A percentile compares a stretch with the other conserved stretches of the same genome.
Conservation (phyloP, 1,140 invertebrate species). For the Heliothis virescens region DNA sequence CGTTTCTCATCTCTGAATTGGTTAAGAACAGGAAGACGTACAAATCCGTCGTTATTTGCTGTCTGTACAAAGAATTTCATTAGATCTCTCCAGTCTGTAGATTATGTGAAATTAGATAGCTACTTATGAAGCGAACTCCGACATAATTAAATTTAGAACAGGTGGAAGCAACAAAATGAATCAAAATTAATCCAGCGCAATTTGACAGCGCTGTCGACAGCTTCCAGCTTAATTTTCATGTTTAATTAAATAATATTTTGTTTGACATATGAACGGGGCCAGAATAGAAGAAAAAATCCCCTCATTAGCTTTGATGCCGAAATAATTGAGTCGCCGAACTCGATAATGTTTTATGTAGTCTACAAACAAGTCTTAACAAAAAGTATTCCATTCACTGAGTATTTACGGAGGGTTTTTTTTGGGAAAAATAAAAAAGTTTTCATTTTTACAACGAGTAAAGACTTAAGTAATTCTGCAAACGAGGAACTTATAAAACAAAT, state of each 20-base stretch:
- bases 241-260: constrained; percentile 66
- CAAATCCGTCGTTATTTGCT: constrained; percentile 28
- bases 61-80: constrained; percentile 74
- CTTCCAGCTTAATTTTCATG: constrained; percentile 63
- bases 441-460: no score
- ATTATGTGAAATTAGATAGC: constrained; percentile 74
- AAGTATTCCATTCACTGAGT: neutral
- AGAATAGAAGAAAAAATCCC: constrained; percentile 28
- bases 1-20: constrained; percentile 1
- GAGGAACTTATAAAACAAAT: no score
- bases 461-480: no score
- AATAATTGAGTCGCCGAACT: constrained; percentile 32
- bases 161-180: constrained; percentile 73
- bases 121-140: constrained; percentile 70
- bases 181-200: constrained; percentile 77
- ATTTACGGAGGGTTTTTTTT: neutral
- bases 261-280: constrained; percentile 32
- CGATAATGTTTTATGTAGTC: constrained; percentile 28
- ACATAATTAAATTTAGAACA: constrained; percentile 79
- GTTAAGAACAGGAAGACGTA: constrained; percentile 22
- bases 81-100: constrained; percentile 60
- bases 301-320: constrained; percentile 44
- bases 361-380: constrained; percentile 15
- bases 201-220: constrained; percentile 66
- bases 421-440: neutral